Evolutionary conservation across 2,797 vertebrate species (phyloP).

Genomic region (Dendrocincla fuliginosa): DNA sequence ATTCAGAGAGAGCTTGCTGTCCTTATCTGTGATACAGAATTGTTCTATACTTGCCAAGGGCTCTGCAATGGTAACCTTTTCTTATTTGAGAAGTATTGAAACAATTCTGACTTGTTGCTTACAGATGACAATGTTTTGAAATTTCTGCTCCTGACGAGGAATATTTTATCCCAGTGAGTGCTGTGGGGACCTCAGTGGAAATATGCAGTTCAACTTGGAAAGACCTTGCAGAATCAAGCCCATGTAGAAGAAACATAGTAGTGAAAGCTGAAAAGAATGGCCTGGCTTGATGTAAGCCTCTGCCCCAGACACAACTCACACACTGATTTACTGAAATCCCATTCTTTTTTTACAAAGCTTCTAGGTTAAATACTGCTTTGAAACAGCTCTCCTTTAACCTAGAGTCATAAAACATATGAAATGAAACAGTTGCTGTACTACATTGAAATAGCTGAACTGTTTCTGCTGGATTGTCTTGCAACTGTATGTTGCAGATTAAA

Average conservation of each 20-base stretch:
- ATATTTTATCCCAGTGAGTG: not conserved
- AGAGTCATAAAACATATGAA: not conserved
- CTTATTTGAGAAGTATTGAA: not conserved
- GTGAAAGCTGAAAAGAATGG: not conserved
- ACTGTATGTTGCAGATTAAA: not conserved
- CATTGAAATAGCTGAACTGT: not conserved
- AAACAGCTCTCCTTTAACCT: not conserved
- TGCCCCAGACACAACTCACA: not conserved
- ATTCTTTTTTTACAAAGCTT: not conserved
- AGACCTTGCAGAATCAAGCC: not conserved
- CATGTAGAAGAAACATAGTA: not conserved
- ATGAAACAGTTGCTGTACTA: not conserved
- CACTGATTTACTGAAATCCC: not conserved
- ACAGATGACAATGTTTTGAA: not conserved
- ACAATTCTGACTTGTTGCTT: not conserved
- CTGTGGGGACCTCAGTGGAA: not conserved
- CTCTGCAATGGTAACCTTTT: not conserved
- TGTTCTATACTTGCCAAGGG: not conserved
- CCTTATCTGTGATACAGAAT: not conserved
- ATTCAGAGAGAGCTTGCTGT: not conserved
- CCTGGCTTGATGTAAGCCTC: not conserved
- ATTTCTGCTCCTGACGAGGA: not conserved
- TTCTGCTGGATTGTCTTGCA: not conserved
- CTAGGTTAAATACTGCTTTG: slow-evolving; percentile 1
- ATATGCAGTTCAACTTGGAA: not conserved